Base-by-base conservation (phyloP, 2,888 invertebrate genomes). In the Limnephilus lunatus region DNA sequence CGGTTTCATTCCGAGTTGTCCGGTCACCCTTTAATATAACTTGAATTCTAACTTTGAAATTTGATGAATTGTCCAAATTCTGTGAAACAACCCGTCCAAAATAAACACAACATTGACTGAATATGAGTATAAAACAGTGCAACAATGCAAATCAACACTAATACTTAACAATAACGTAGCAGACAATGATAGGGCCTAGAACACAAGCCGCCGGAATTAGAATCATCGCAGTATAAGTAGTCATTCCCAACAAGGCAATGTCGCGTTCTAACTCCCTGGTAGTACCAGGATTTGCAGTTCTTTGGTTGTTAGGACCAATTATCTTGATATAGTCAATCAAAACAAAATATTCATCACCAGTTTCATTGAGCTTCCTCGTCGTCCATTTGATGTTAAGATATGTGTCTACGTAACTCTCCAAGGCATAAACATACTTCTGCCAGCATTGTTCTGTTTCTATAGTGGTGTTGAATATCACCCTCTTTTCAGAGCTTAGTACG, bases 251-350 rank as follows among this genome's bases (percentile, higher is more conserved):
- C 32, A 87, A 32, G 30, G 19, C 9, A 2, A 31, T 87, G 15
- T 87, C 68, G 31, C 68, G 48, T n/a, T 30, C 31, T n/a, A 85
- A 15, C 15, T 68, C 68, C 0, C 25, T 68, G n/a, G 4, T 4
- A 9, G n/a, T 19, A 25, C 68, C 25, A 25, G 68, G 7, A 68
- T n/a, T 68, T 25, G 5, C 9, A n/a, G n/a, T 1, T 7, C 25
- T n/a, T 68, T 68, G 25, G 9, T 68, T 25, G 5, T 25, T 30
- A 14, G 31, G 87, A 30, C 87, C 87, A 11, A 87, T 5, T 87
- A 87, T 87, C 31, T 87, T 87, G 30, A 87, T 31, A 30, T 31
- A 31, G 48, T 87, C 87, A 15, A 87, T 68, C 9, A 68, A 25
- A 25, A 68, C 68, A 68, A 68, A 68, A 68, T 68, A 68, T 68